phyloP scores from a whole-genome alignment of 2,113 vertebrate genomes.

The Capreolus pygargus region DNA sequence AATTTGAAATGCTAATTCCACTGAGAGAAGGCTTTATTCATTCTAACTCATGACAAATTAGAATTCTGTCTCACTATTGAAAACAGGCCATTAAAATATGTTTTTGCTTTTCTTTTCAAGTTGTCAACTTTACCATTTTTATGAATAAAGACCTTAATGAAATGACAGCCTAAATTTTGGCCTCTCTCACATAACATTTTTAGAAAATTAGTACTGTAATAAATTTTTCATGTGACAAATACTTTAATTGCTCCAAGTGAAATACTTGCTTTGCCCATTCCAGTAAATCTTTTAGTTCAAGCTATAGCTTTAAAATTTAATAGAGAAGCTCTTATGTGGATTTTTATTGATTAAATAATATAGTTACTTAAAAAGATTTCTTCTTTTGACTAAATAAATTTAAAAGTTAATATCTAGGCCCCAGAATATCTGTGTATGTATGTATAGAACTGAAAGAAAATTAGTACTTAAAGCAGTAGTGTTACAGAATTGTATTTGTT shows the following conservation, averaged over 20 bases:
- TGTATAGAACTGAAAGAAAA: background rate
- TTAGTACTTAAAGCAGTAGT: background rate
- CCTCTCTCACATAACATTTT: background rate
- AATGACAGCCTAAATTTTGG: background rate
- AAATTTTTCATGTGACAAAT: conserved; percentile 1
- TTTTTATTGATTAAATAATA: background rate
- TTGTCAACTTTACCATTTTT: background rate
- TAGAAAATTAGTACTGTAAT: conserved; percentile 13
- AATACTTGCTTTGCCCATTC: background rate
- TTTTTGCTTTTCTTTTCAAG: background rate
- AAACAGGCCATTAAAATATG: background rate
- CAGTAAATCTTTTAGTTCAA: background rate
- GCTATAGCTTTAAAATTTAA: background rate
- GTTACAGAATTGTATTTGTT: background rate
- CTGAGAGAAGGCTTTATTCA: background rate
- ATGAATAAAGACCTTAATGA: conserved; percentile 27
- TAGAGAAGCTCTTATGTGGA: background rate
- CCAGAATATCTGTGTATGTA: background rate
- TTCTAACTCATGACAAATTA: background rate
- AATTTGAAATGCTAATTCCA: background rate
- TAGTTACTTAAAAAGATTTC: background rate
- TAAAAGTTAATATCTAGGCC: background rate
- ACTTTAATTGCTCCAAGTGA: background rate
- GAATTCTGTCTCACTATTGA: background rate
- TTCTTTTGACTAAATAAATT: background rate